Conservation (phyloP, 2,113 vertebrate genomes). For the Eonycteris spelaea region DNA sequence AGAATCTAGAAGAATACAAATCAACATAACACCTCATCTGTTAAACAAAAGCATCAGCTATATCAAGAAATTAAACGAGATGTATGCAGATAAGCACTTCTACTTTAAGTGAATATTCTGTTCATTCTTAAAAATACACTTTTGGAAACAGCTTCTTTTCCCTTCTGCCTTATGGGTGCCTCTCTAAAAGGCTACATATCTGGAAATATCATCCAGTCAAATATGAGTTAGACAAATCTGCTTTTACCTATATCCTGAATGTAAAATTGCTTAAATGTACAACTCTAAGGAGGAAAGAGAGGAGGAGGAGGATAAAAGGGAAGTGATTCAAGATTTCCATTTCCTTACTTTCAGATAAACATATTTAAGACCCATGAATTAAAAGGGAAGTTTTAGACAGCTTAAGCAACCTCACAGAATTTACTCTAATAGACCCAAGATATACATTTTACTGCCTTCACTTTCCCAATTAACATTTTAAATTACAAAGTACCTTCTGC, state of each 20-base stretch:
- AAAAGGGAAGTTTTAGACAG: neutral
- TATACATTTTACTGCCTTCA: neutral
- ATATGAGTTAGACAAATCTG: slow-evolving; percentile 2
- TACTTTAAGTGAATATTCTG: neutral
- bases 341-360: slow-evolving; percentile 24
- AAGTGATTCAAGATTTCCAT: neutral
- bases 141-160: neutral
- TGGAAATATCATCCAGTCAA: neutral
- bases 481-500: slow-evolving; percentile 3
- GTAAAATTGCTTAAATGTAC: slow-evolving; percentile 10
- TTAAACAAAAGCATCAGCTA: neutral
- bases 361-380: neutral
- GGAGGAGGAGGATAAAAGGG: neutral
- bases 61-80: neutral
- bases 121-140: slow-evolving; percentile 16
- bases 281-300: neutral
- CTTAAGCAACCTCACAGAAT: neutral
- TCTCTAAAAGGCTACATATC: slow-evolving; percentile 4
- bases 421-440: neutral
- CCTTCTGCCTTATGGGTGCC: neutral
- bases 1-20: neutral
- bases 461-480: slow-evolving; percentile 1
- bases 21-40: accelerated
- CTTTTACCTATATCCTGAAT: neutral
- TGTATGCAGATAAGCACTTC: neutral